These are phyloP conservation scores for Sarotherodon lohbergeri DNA, from an alignment of 2,113 vertebrate species.

Conservation along the genomic window DNA sequence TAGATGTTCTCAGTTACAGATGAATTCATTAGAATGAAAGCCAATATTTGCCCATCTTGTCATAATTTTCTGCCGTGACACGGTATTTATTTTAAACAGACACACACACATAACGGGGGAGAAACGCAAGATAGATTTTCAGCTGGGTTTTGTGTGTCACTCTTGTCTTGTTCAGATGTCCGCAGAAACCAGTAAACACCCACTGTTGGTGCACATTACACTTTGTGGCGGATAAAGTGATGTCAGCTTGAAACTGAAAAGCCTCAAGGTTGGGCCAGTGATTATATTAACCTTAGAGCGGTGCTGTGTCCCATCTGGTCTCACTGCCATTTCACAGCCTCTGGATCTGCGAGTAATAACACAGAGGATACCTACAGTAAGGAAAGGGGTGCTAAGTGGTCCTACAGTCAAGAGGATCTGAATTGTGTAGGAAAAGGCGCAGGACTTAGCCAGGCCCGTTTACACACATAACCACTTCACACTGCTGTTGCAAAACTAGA, in stretches of 20 bases:
- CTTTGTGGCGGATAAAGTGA: not conserved
- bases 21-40: not conserved
- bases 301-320: slow-evolving; percentile 29
- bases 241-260: not conserved
- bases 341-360: not conserved
- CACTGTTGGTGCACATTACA: not conserved
- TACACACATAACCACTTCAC: not conserved
- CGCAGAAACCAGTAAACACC: not conserved
- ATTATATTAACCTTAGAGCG: slow-evolving; percentile 44
- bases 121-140: not conserved
- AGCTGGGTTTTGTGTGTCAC: not conserved
- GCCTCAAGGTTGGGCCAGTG: not conserved
- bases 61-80: not conserved
- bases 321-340: not conserved
- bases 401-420: not conserved
- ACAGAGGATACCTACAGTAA: not conserved
- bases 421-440: not conserved
- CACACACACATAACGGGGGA: not conserved
- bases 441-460: not conserved
- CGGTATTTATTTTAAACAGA: not conserved
- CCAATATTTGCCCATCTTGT: slow-evolving; percentile 2
- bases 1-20: not conserved
- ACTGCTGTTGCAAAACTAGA: not conserved
- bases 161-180: not conserved
- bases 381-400: not conserved